Base-by-base conservation (phyloP, 2,797 vertebrate species). In the Carduelis carduelis region DNA sequence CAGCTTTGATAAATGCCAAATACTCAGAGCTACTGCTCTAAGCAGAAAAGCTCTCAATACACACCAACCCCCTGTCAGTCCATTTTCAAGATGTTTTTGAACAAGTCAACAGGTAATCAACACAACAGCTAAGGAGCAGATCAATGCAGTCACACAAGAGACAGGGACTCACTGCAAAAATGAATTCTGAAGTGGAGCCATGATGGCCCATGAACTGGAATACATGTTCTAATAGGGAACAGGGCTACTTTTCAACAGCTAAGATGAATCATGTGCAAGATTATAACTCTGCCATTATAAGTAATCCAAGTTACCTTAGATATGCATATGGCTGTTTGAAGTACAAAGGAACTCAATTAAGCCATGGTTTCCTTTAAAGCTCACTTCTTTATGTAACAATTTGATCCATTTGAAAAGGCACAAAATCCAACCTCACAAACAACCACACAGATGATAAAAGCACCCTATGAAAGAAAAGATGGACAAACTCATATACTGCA, bases 231-330 rank as follows among this genome's bases (percentile, higher is more conserved):
- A 64, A 5, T 1, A 55, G 1, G 1, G 27, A 32, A 46, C 18
- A 34, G 18, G 3, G 7, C 17, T 70, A 44, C 10, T 49, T 78
- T 72, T 57, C 59, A 89, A 74, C 3, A 6, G 32, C 35, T 21
- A 39, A 37, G 23, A 74, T 53, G 1, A 66, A 85, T 61, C 18
- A 30, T 0, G 2, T 11, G 32, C 1, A 0, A 77, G 32, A 46
- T 78, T 77, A 65, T 57, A 80, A 83, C 35, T 19, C 18, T 71
- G 50, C 14, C 39, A 26, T 41, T 87, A 52, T 13, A 77, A 83
- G 24, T 57, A 74, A 46, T 24, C 65, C 11, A 80, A 66, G 16
- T 57, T 59, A 77, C 6, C 70, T 61, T 7, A 79, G 43, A 87
- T 26, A 61, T 15, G 9, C 7, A 77, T 41, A 32, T 8, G n/a